Evolutionary conservation across 2,113 vertebrate genomes (phyloP).

Genomic region (Myrmecophaga tridactyla): DNA sequence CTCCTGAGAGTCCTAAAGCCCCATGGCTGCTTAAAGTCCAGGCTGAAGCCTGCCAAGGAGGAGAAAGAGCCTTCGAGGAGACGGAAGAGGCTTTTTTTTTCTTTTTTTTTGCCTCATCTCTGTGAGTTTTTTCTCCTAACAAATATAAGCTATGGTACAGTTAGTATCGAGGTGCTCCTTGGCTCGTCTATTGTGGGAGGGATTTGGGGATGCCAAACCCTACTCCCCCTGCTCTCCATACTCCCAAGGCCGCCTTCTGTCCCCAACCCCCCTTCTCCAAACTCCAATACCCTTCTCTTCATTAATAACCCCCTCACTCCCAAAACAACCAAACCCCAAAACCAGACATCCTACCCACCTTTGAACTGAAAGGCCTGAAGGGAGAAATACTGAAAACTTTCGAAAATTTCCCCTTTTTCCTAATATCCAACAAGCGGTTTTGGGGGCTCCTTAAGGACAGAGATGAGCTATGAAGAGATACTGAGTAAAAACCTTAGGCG

Average conservation of each 20-base stretch:
- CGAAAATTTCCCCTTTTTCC: not conserved
- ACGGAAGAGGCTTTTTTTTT: too few species aligned
- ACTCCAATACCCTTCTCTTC: not conserved
- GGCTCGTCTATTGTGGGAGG: not conserved
- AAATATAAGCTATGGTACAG: not conserved
- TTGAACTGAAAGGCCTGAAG: not conserved
- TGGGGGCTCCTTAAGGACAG: not conserved
- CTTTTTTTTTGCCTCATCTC: fast-evolving
- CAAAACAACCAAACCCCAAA: not conserved
- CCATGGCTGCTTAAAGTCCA: fast-evolving
- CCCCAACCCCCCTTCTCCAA: fast-evolving
- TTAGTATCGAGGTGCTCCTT: not conserved
- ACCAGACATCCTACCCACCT: not conserved
- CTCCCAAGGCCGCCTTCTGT: not conserved
- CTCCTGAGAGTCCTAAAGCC: not conserved
- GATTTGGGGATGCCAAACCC: not conserved
- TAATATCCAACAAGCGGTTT: not conserved
- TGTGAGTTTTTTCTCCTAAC: not conserved
- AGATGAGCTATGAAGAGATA: not conserved
- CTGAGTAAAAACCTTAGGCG: not conserved
- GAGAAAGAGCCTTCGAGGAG: too few species aligned
- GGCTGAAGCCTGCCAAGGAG: not conserved
- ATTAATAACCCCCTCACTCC: fast-evolving
- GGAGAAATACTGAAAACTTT: not conserved
- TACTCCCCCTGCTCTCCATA: fast-evolving